Base-by-base conservation (phyloP, 1,140 invertebrate genomes). In the Nixonia krombeini region DNA sequence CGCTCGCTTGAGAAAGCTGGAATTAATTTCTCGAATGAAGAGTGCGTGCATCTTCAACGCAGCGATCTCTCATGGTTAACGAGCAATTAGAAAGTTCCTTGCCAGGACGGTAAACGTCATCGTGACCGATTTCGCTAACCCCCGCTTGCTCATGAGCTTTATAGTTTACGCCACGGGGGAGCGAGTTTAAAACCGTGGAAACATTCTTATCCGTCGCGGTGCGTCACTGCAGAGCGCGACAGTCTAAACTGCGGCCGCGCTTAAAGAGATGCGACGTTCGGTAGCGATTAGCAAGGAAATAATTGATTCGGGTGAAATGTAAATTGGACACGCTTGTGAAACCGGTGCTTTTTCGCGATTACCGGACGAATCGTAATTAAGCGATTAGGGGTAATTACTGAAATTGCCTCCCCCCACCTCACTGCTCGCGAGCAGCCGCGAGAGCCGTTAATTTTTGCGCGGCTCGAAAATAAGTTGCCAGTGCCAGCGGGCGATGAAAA, bases 31-130 rank as follows among this genome's bases (percentile, higher is more conserved):
- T 18, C 26, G 12, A 52, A 52, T 52, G 42, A 42, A 52, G 38
- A 52, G 49, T 10, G 38, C 17, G n/a, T 42, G 40, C 40, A 42
- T 42, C 40, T 42, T 42, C 31, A 9, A 13, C 31, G 9, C 9
- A n/a, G n/a, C n/a, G n/a, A n/a, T n/a, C n/a, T n/a, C 17, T 52
- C 49, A 41, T 41, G 26, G 49, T 52, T 52, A 52, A 52, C 49
- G 49, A 52, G 37, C 49, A 52, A 52, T 52, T 52, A 52, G 49
- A 52, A 40, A 52, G 49, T 40, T 52, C 31, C 49, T 28, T 26
- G 49, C 42, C 42, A 31, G 46, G n/a, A 8, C 50, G 17, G 33
- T 16, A 25, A 42, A 4, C 25, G 12, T 21, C 18, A 25, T 42
- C 40, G 23, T 42, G 40, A 42, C 40, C 40, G n/a, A 42, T 42